Percentiles rank a stretch among this genome's conserved stretches.
Evolutionary conservation across 1,140 invertebrate genomes (phyloP).

Genomic region (Latrodectus geometricus): DNA sequence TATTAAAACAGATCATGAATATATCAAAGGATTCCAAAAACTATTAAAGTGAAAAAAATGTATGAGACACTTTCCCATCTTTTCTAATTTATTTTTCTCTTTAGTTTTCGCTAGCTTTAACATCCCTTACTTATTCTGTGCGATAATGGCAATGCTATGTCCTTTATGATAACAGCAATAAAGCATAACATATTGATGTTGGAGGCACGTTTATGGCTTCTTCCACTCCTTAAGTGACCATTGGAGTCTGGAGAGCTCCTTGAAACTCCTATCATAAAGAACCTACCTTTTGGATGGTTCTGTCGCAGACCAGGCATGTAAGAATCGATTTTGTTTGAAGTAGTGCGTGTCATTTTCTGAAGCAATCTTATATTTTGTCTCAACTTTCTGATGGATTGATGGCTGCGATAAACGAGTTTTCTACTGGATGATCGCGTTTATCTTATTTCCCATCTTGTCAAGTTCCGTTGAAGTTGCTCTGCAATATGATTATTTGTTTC

Average conservation of each 20-base stretch:
- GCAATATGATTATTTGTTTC: too few relatives aligned
- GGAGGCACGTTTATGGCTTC: background rate
- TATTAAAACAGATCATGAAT: too few relatives aligned
- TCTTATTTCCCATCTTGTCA: too few relatives aligned
- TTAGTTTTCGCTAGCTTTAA: background rate
- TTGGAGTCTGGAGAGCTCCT: background rate
- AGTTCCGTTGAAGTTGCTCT: too few relatives aligned
- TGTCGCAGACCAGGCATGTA: background rate
- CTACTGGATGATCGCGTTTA: too few relatives aligned
- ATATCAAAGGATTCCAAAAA: too few relatives aligned
- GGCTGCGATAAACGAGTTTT: background rate
- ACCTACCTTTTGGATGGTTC: background rate
- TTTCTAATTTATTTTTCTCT: background rate
- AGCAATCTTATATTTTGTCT: background rate
- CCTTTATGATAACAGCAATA: background rate
- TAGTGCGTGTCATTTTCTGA: background rate
- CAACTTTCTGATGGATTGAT: background rate
- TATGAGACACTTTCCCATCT: background rate
- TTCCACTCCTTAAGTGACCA: background rate
- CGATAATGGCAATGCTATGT: background rate
- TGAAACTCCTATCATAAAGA: background rate
- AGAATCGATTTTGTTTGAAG: background rate
- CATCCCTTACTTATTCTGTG: background rate
- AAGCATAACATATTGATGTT: background rate
- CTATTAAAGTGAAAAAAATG: background rate